phyloP scores from a whole-genome alignment of 2,888 invertebrate species.

The Suillia variegata region DNA sequence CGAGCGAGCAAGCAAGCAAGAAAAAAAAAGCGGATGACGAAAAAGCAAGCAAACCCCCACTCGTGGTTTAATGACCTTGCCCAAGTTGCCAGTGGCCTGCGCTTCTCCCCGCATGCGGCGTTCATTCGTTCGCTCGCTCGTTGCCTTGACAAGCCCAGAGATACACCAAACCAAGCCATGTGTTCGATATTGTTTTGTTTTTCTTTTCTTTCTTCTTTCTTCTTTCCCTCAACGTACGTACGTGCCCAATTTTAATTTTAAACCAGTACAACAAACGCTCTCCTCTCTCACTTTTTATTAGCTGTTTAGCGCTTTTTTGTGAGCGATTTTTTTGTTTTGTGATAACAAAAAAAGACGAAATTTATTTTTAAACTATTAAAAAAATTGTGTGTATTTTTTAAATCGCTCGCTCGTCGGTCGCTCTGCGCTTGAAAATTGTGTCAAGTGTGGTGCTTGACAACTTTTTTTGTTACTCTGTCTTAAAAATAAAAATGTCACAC shows the following conservation, averaged over 20 bases:
- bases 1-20: no score
- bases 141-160: not conserved
- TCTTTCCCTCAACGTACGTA: conserved; percentile 30
- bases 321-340: not conserved
- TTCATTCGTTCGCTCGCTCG: not conserved
- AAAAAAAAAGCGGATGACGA: no score
- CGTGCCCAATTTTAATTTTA: conserved; percentile 50
- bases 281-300: conserved; percentile 41
- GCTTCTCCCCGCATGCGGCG: no score
- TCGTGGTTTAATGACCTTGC: conserved; percentile 53
- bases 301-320: conserved; percentile 25
- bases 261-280: not conserved
- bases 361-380: conserved; percentile 44
- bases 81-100: conserved; percentile 40
- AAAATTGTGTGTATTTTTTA: not conserved
- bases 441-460: conserved; percentile 38
- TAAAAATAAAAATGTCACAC: no score
- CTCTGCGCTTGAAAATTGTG: conserved; percentile 37
- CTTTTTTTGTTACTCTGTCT: conserved; percentile 14
- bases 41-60: no score
- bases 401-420: not conserved
- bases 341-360: conserved; percentile 12
- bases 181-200: conserved; percentile 32
- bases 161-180: conserved; percentile 35
- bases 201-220: not conserved